These are phyloP conservation scores for Drosophila limbata DNA, from an alignment of 2,888 invertebrate genomes.

Conservation along the genomic window DNA sequence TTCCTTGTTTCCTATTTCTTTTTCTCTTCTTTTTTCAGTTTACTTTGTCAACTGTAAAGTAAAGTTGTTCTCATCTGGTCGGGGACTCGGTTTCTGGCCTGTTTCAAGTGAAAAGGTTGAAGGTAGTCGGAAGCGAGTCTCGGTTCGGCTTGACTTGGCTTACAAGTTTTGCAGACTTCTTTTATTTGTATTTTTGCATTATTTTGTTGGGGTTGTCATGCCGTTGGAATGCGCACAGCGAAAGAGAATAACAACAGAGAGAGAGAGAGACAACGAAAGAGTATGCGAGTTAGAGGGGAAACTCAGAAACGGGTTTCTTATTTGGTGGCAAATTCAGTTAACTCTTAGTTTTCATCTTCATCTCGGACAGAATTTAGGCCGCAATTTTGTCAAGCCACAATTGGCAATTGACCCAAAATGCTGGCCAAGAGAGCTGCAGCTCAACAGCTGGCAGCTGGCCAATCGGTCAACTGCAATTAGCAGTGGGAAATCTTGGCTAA, in stretches of 20 bases:
- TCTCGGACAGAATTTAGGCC: conserved; percentile 68
- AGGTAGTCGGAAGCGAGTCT: conserved; percentile 56
- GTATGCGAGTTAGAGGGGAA: conserved; percentile 29
- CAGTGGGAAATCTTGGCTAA: conserved; percentile 57
- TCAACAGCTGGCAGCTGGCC: conserved; percentile 10
- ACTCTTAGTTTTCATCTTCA: conserved; percentile 49
- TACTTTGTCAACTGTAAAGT: conserved; percentile 20
- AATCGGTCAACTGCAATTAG: conserved; percentile 25
- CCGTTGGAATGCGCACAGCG: conserved; percentile 73
- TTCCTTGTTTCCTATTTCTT: conserved; percentile 21
- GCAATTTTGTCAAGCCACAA: conserved; percentile 46
- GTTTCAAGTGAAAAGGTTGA: conserved; percentile 67
- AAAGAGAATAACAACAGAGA: conserved; percentile 15
- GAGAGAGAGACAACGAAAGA: conserved; percentile 4
- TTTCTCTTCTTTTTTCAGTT: not conserved
- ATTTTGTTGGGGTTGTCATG: conserved; percentile 70
- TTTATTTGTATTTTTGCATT: conserved; percentile 44
- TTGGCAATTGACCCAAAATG: conserved; percentile 67
- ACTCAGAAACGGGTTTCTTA: conserved; percentile 66
- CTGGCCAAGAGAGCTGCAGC: conserved; percentile 13
- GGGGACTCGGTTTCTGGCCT: conserved; percentile 30
- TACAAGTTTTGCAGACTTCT: conserved; percentile 55
- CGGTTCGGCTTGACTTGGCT: conserved; percentile 56
- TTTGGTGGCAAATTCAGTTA: conserved; percentile 43
- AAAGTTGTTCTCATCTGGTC: conserved; percentile 31